phyloP scores from a whole-genome alignment of 1,140 invertebrate species.

The Idris sp. region DNA sequence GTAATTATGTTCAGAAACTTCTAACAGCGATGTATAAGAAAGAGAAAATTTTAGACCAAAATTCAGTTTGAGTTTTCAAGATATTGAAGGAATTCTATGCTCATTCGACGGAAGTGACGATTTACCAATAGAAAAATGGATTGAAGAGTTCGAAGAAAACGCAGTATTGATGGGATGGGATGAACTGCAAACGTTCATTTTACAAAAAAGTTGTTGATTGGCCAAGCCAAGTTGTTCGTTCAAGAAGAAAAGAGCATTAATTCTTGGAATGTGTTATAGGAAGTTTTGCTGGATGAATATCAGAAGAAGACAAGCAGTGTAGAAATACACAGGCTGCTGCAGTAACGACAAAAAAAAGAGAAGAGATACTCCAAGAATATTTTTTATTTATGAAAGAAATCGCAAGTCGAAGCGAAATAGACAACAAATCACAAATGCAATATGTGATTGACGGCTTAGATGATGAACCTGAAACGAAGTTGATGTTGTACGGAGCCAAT shows the following conservation, averaged over 20 bases:
- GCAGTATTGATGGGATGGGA: background rate
- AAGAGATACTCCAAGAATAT: background rate
- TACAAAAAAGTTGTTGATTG: background rate
- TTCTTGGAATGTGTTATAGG: background rate
- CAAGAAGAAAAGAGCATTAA: conserved; percentile 3
- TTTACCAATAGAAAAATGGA: background rate
- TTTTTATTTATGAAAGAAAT: background rate
- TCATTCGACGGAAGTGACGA: conserved; percentile 1
- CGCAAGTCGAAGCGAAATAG: background rate
- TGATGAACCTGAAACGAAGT: background rate
- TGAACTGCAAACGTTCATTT: background rate
- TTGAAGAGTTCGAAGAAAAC: background rate
- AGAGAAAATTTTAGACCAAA: background rate
- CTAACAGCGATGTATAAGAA: background rate
- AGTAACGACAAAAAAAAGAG: background rate
- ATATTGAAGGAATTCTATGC: background rate
- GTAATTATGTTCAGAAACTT: no score
- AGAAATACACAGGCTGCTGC: conserved; percentile 2
- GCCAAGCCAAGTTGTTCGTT: background rate
- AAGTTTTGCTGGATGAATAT: background rate
- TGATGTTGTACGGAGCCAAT: background rate
- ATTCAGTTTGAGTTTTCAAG: conserved; percentile 1
- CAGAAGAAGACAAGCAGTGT: background rate
- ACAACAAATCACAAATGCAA: background rate
- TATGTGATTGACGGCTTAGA: background rate